phyloP scores from a whole-genome alignment of 2,888 invertebrate genomes.

The Tetragonula carbonaria region DNA sequence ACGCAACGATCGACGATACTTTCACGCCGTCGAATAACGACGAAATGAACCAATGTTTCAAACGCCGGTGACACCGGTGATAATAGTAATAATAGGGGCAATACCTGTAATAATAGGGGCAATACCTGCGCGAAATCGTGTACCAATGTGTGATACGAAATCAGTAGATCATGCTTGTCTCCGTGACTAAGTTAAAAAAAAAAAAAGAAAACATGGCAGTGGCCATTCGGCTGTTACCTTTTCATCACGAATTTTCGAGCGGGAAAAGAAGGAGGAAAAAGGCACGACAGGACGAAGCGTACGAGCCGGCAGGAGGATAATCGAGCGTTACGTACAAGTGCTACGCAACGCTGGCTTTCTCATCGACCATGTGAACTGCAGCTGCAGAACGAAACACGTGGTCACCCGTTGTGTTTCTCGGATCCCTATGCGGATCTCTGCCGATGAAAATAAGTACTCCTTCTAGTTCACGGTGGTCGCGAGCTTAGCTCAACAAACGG shows the following conservation, averaged over 20 bases:
- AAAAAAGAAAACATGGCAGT: too few species aligned
- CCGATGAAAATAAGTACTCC: slow-evolving; percentile 42
- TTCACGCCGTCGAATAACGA: background rate
- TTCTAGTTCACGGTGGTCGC: background rate
- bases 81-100: background rate
- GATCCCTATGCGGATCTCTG: slow-evolving; percentile 52
- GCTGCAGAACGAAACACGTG: slow-evolving; percentile 67
- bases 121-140: background rate
- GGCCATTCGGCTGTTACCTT: too few species aligned
- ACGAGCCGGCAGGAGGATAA: slow-evolving; percentile 24
- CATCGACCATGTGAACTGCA: slow-evolving; percentile 67
- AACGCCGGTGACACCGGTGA: background rate
- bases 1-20: background rate
- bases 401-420: slow-evolving; percentile 43
- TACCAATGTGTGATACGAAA: too few species aligned
- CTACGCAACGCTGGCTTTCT: slow-evolving; percentile 55
- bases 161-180: too few species aligned
- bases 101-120: background rate
- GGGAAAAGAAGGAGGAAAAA: background rate
- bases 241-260: background rate
- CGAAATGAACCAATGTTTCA: background rate
- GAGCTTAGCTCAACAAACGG: background rate
- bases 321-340: slow-evolving; percentile 49
- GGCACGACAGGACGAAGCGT: background rate
- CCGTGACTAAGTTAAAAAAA: too few species aligned